Evolutionary conservation across 2,113 vertebrate genomes (phyloP).

Genomic region (Sorex araneus): DNA sequence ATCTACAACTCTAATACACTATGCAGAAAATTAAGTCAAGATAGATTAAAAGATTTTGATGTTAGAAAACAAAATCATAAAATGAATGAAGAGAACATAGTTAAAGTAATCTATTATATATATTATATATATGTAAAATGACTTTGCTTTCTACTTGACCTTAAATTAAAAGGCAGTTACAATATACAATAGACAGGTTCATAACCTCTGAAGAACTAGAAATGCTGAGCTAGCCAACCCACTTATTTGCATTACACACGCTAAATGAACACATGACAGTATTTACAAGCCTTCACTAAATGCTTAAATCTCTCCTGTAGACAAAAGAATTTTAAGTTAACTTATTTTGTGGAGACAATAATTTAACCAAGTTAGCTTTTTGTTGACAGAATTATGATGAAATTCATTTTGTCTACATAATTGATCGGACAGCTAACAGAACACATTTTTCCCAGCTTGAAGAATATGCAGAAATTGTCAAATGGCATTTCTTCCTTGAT

Average conservation of each 20-base stretch:
- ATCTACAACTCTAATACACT: no score
- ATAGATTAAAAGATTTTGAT: no score
- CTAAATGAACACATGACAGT: constrained; percentile 81
- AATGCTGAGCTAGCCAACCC: constrained; percentile 67
- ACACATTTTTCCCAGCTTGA: constrained; percentile 80
- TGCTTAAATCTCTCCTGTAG: constrained; percentile 86
- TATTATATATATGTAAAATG: background rate
- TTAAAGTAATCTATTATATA: no score
- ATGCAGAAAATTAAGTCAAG: no score
- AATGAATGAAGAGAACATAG: no score
- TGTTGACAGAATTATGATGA: constrained; percentile 90
- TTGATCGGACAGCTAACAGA: constrained; percentile 85
- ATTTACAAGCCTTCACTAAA: constrained; percentile 88
- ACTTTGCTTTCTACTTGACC: constrained; percentile 60
- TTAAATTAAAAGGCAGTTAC: constrained; percentile 37
- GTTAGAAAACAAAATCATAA: no score
- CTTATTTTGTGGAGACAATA: constrained; percentile 88
- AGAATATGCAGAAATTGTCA: constrained; percentile 82
- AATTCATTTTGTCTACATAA: constrained; percentile 88
- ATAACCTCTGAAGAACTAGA: constrained; percentile 62
- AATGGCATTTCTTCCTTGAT: constrained; percentile 73
- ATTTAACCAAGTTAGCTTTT: constrained; percentile 89
- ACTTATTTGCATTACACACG: constrained; percentile 77
- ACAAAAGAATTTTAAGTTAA: constrained; percentile 89
- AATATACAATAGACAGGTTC: constrained; percentile 10